A percentile compares a stretch with the other conserved stretches of the same genome.
phyloP scores from a whole-genome alignment of 2,113 vertebrate genomes.

The Campylomormyrus numenius region DNA sequence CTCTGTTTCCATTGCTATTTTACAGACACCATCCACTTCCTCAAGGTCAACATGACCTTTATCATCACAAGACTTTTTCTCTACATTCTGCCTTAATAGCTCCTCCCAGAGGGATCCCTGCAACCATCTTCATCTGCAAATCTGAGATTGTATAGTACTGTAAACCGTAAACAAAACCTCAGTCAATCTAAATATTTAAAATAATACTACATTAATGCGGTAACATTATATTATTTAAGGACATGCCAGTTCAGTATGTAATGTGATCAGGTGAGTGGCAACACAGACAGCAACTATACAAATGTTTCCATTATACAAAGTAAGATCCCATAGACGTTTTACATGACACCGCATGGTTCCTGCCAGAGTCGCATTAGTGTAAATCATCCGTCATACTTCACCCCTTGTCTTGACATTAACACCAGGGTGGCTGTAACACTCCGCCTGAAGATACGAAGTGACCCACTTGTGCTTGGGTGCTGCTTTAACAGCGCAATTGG shows the following conservation, averaged over 20 bases:
- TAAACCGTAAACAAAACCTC: neutral
- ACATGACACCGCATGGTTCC: neutral
- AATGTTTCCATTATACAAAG: neutral
- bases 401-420: neutral
- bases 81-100: conserved; percentile 47
- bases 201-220: neutral
- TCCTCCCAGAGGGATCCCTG: neutral
- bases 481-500: neutral
- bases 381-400: neutral
- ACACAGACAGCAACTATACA: neutral
- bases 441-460: neutral
- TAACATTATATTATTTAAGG: neutral
- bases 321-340: neutral
- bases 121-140: conserved; percentile 44
- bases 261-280: neutral
- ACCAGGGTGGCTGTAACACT: neutral
- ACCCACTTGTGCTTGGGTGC: neutral
- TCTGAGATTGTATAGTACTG: conserved; percentile 71
- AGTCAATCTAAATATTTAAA: neutral
- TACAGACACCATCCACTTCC: conserved; percentile 50
- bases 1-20: conserved; percentile 56
- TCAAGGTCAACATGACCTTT: conserved; percentile 66
- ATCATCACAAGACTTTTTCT: conserved; percentile 61
- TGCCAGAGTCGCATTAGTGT: neutral
- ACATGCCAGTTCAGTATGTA: neutral